phyloP scores from a whole-genome alignment of 2,888 invertebrate genomes.

The Metopia argyrocephala region DNA sequence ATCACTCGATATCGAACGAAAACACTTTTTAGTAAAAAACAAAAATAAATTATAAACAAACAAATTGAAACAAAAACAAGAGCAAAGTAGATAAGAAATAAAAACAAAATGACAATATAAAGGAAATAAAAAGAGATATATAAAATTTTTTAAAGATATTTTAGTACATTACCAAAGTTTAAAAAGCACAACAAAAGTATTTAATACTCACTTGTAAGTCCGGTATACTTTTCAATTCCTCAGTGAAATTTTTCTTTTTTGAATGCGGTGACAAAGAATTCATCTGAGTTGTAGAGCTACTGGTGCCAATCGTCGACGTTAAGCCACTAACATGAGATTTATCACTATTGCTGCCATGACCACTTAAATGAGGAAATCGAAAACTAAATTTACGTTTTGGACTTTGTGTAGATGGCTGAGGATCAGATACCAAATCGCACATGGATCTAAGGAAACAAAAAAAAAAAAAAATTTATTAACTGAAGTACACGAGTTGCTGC shows the following conservation, averaged over 20 bases:
- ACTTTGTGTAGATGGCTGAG: slow-evolving; percentile 81
- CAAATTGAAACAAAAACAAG: neutral
- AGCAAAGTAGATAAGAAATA: slow-evolving; percentile 55
- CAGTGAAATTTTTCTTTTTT: slow-evolving; percentile 89
- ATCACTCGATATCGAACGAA: slow-evolving; percentile 80
- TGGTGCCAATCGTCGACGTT: slow-evolving; percentile 37
- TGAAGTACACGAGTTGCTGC: neutral
- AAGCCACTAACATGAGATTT: slow-evolving; percentile 67
- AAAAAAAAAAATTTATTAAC: neutral
- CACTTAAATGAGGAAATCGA: slow-evolving; percentile 81
- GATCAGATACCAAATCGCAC: slow-evolving; percentile 81
- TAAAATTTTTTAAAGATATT: neutral
- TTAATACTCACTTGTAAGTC: slow-evolving; percentile 93
- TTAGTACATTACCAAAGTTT: neutral
- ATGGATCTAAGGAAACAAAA: slow-evolving; percentile 79
- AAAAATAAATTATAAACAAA: slow-evolving; percentile 6
- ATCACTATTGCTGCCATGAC: slow-evolving; percentile 70
- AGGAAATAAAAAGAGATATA: slow-evolving; percentile 46
- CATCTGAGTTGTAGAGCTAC: slow-evolving; percentile 68
- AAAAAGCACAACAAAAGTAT: too few relatives aligned
- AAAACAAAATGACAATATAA: slow-evolving; percentile 64
- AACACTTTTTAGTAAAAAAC: slow-evolving; percentile 74
- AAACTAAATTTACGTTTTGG: slow-evolving; percentile 89
- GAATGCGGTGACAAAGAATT: slow-evolving; percentile 77
- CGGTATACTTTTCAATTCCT: slow-evolving; percentile 90